A percentile compares a stretch with the other conserved stretches of the same genome.
phyloP scores from a whole-genome alignment of 2,113 vertebrate species.

The Spermophilus dauricus region DNA sequence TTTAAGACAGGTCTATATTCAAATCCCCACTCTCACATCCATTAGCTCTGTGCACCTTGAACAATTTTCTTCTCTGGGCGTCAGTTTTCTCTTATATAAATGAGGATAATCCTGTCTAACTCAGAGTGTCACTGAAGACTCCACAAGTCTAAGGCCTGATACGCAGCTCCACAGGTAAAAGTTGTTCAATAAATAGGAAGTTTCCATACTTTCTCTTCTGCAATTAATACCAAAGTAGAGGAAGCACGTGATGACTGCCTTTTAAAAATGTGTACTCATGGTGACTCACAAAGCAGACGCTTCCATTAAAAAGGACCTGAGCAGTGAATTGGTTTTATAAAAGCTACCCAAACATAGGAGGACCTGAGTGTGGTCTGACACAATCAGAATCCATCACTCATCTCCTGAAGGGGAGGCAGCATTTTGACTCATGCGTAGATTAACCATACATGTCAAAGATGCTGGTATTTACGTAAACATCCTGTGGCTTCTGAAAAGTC shows the following conservation, averaged over 20 bases:
- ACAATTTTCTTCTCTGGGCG: not conserved
- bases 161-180: not conserved
- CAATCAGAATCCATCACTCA: not conserved
- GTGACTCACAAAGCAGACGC: not conserved
- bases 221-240: conserved; percentile 1
- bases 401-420: not conserved
- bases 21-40: not conserved
- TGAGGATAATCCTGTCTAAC: not conserved
- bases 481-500: not conserved
- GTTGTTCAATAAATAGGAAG: not conserved
- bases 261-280: not conserved
- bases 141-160: not conserved
- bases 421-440: not conserved
- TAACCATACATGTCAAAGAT: conserved; percentile 48
- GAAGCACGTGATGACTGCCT: not conserved
- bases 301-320: not conserved
- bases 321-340: not conserved
- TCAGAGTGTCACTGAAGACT: not conserved
- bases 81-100: not conserved
- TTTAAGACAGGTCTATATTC: not conserved
- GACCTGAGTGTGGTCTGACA: not conserved
- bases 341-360: not conserved
- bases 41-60: not conserved
- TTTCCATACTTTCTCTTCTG: not conserved
- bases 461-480: conserved; percentile 42